A percentile compares a stretch with the other conserved stretches of the same genome.
phyloP scores from a whole-genome alignment of 1,140 invertebrate genomes.

The Drosophila parabipectinata region DNA sequence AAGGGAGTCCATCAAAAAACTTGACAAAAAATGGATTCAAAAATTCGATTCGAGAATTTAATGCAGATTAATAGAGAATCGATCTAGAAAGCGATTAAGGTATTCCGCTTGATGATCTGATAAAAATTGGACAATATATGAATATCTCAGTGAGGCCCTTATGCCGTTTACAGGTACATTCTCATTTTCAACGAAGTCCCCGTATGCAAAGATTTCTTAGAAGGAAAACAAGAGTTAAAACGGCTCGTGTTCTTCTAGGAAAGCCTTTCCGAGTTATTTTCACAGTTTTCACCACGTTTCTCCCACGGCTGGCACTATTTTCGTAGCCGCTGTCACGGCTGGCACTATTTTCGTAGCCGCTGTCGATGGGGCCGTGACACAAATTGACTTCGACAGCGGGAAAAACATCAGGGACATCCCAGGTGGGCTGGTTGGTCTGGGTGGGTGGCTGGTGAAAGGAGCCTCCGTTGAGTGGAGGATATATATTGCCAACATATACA shows the following conservation, averaged over 20 bases:
- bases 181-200: no score
- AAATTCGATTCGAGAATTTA: no score
- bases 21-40: no score
- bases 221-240: not conserved
- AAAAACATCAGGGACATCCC: slow-evolving; percentile 12
- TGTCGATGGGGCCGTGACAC: slow-evolving; percentile 42
- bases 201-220: not conserved
- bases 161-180: no score
- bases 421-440: not conserved
- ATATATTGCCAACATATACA: slow-evolving; percentile 3
- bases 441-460: not conserved
- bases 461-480: slow-evolving; percentile 1
- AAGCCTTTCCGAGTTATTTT: not conserved
- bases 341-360: slow-evolving; percentile 22
- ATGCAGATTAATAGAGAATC: no score
- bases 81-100: no score
- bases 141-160: no score
- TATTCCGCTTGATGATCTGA: no score
- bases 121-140: no score
- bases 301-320: slow-evolving; percentile 16
- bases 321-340: slow-evolving; percentile 8
- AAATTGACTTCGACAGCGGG: slow-evolving; percentile 63
- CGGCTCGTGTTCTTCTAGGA: not conserved
- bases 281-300: not conserved
- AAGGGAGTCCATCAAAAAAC: no score